Conservation (phyloP, 2,888 invertebrate genomes). For the Epistrophella euchroma region DNA sequence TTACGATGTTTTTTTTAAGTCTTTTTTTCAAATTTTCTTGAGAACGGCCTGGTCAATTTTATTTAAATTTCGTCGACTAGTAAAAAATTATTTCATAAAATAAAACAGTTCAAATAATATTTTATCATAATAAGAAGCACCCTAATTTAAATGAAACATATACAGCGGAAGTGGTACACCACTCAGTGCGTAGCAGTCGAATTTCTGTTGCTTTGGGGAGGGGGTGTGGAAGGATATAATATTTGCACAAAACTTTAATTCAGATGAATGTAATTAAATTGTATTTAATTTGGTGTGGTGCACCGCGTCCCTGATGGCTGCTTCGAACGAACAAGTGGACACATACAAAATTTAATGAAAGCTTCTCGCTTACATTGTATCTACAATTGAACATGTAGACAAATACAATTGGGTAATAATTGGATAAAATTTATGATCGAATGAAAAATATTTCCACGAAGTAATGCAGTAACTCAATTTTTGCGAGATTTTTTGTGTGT, state of each 20-base stretch:
- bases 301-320: no score
- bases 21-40: no score
- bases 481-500: not conserved
- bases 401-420: conserved; percentile 46
- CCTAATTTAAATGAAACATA: not conserved
- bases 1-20: no score
- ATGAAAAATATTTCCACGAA: conserved; percentile 41
- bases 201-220: not conserved
- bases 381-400: conserved; percentile 12
- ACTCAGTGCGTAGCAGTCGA: not conserved
- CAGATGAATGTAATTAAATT: conserved; percentile 67
- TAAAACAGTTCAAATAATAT: no score
- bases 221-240: not conserved
- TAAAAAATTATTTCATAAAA: no score
- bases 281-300: conserved; percentile 24
- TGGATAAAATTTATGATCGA: conserved; percentile 56
- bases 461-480: conserved; percentile 32
- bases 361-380: conserved; percentile 17
- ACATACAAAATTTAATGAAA: not conserved
- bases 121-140: no score
- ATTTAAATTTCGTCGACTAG: no score
- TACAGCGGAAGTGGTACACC: not conserved
- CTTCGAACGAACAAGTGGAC: conserved; percentile 1
- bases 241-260: conserved; percentile 31
- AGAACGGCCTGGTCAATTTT: no score